Base-by-base conservation (phyloP, 2,113 vertebrate genomes). In the Ictalurus punctatus region DNA sequence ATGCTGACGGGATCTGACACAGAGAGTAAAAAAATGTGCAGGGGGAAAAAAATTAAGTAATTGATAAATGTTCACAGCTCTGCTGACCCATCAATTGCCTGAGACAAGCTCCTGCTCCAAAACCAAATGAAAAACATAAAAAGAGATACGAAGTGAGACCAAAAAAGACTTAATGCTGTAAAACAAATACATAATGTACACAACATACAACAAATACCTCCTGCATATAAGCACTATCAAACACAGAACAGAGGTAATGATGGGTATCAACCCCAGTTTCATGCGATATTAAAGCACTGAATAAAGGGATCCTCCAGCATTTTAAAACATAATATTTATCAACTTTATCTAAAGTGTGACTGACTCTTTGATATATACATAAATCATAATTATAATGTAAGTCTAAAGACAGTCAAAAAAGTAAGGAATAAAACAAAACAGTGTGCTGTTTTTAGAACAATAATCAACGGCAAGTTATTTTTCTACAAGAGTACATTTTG, bases 41-140 rank as follows among this genome's bases (percentile, higher is more conserved):
- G 81, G 34, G 37, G 16, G 88, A 84, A 92, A 85, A 85, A 92
- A 81, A 86, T 93, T 79, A 14, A 30, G 84, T 44, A 93, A 93
- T 94, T 92, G 90, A 93, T 93, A 93, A 44, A 76, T 86, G 89
- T 89, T 88, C 86, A 91, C 73, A 80, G 89, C 85, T 85, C 83
- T 90, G 90, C 89, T 92, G 90, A 91, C 90, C 91, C 89, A 52
- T 90, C 83, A 86, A 82, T 61, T n/a, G 30, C 59, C 63, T 54
- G 58, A 80, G 85, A 37, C 40, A 73, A 90, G 88, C 37, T 89
- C 90, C 89, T 59, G n/a, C 40, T 19, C n/a, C 5, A 86, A 23
- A 89, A 83, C 44, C 89, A 91, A 79, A 74, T 78, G 80, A 59
- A 7, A 89, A 76, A 87, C 44, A 61, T 34, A 13, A 65, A 10